Evolutionary conservation across 2,113 vertebrate species (phyloP), one percentile per base, ranked within the genome.

Genomic region (Prinia subflava): DNA sequence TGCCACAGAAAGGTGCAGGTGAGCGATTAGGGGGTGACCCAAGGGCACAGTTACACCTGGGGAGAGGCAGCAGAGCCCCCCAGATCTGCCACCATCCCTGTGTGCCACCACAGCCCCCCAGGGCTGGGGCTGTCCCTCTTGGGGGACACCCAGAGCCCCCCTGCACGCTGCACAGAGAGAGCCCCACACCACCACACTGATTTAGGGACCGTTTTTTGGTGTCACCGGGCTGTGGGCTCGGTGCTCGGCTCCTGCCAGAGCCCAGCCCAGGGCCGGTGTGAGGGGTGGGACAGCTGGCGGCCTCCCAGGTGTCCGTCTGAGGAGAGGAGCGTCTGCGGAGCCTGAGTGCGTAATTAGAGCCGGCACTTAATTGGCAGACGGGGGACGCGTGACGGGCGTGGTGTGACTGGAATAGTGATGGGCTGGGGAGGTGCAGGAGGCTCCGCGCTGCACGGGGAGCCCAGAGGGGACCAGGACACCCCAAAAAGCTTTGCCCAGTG

Each of bases 141-240:
- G 13, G 39, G 50, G 46, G 47, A 50, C 53, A 64, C 1, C 56
- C 75, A 3, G 28, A 25, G 14, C 53, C 31, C 5, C 52, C 31
- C 71, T 50, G 44, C 62, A 14, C 6, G 6, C 47, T 16, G 74
- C 49, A 13, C 25, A 6, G 30, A 46, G 7, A 20, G 3, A 16
- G 9, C 5, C 68, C 15, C 30, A 6, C 6, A 2, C 9, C 47
- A 0, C 7, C 4, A 0, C 3, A 0, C 12, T 2, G 28, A 23
- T 57, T 62, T 42, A 2, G 62, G 85, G 70, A 49, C 30, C 6
- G 8, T 20, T 64, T 82, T 75, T 33, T 6, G 13, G 0, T 10
- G 41, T 35, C 56, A 3, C 1, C 0, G 56, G 12, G 44, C 21
- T 0, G 5, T 2, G 73, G 21, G 30, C 11, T 55, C 4, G 0